Percentiles rank a stretch among this genome's conserved stretches.
phyloP scores from a whole-genome alignment of 2,113 vertebrate genomes.

The Grus americana region DNA sequence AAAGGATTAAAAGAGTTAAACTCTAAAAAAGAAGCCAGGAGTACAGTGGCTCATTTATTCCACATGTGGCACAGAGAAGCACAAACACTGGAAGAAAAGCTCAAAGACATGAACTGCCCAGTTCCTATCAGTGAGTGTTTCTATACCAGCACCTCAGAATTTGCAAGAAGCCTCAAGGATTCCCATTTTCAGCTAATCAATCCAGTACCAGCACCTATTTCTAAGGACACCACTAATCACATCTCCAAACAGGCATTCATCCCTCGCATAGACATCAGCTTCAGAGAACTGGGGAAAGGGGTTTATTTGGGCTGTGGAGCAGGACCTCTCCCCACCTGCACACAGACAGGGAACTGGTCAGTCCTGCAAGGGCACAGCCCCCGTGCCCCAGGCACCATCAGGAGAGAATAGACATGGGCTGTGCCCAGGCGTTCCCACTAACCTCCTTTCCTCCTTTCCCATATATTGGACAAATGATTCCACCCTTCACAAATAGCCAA shows the following conservation, averaged over 20 bases:
- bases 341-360: neutral
- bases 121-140: neutral
- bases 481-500: neutral
- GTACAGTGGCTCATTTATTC: neutral
- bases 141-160: neutral
- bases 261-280: rapidly evolving
- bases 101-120: neutral
- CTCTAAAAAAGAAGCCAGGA: neutral
- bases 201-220: neutral
- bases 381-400: rapidly evolving
- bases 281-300: neutral
- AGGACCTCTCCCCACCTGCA: rapidly evolving
- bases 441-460: neutral
- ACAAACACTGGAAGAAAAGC: neutral
- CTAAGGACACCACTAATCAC: rapidly evolving
- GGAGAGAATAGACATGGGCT: neutral
- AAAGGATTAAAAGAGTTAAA: neutral
- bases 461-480: neutral
- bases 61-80: neutral
- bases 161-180: neutral
- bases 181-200: neutral
- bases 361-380: neutral
- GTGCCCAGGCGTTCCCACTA: neutral
- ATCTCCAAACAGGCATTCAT: neutral
- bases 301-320: too few relatives aligned